Evolutionary conservation across 2,797 vertebrate genomes (phyloP), one percentile per base, ranked within the genome.

Genomic region (Tapera naevia): DNA sequence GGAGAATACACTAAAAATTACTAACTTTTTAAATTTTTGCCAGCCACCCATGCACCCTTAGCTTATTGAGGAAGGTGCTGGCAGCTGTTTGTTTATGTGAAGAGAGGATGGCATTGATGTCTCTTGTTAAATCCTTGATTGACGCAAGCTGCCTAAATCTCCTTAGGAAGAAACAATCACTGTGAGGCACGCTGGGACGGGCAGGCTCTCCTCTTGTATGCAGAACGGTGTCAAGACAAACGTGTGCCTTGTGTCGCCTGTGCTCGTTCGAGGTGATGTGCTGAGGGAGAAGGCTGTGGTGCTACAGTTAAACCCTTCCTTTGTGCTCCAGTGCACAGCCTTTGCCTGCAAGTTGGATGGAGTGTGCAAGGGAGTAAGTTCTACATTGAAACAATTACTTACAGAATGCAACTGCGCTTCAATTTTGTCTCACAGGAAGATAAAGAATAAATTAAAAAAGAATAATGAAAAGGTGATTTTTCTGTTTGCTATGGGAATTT

Each of bases 81-180:
- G 94, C 96, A 97, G 94, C 96, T 97, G 97, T 95, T 96, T 96
- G 93, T 93, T 72, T 85, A 25, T 94, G 89, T 71, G 96, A 94
- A 96, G 95, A 97, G 85, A 81, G 92, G 93, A 86, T 91, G 94
- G 95, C 94, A 86, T 97, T 97, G 97, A 91, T 96, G 92, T 84
- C 94, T 93, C 76, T 57, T 51, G 87, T 89, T 96, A 97, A 97
- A 97, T 97, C 97, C 97, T 91, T 96, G 96, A 94, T 94, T 97
- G 97, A 97, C 95, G 95, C 95, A 97, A 97, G 72, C 97, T 93
- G 96, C 86, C 86, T 83, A 97, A 97, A 97, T 97, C 97, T 97
- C 88, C 95, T 97, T 97, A 97, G 76, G 94, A 91, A 85, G 94
- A 86, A 95, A 91, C 96, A 96, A 92, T 96, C 88, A 10, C 74